Evolutionary conservation across 2,113 vertebrate genomes (phyloP).

Genomic region (Pungitius pungitius): DNA sequence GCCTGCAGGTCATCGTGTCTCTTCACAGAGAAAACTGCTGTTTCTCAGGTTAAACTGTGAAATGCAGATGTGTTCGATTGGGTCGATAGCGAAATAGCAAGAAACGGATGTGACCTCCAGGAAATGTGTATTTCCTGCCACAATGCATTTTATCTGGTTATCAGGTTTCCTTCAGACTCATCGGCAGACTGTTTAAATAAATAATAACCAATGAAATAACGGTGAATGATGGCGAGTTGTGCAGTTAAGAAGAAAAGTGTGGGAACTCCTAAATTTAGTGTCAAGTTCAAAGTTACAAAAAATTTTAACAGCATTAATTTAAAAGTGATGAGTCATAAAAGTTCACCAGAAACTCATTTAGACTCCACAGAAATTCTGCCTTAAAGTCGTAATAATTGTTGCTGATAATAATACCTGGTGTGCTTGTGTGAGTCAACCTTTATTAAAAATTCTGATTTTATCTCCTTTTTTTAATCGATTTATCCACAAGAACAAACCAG

Average conservation of each 20-base stretch:
- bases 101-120: too few species aligned
- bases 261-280: not conserved
- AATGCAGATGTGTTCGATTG: slow-evolving; percentile 19
- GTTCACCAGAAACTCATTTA: too few species aligned
- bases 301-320: too few species aligned
- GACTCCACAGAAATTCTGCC: too few species aligned
- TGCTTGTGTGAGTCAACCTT: not conserved
- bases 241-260: too few species aligned
- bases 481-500: not conserved
- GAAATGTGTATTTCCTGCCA: not conserved
- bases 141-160: not conserved
- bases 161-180: too few species aligned
- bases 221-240: too few species aligned
- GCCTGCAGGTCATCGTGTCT: too few species aligned
- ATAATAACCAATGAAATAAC: not conserved
- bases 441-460: not conserved
- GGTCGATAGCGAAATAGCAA: too few species aligned
- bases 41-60: slow-evolving; percentile 3
- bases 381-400: not conserved
- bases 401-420: not conserved
- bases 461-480: not conserved
- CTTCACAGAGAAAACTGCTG: slow-evolving; percentile 3
- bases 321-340: too few species aligned
- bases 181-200: not conserved
- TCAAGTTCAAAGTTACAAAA: too few species aligned